phyloP scores from a whole-genome alignment of 2,888 invertebrate species.

The Torymus texanus region DNA sequence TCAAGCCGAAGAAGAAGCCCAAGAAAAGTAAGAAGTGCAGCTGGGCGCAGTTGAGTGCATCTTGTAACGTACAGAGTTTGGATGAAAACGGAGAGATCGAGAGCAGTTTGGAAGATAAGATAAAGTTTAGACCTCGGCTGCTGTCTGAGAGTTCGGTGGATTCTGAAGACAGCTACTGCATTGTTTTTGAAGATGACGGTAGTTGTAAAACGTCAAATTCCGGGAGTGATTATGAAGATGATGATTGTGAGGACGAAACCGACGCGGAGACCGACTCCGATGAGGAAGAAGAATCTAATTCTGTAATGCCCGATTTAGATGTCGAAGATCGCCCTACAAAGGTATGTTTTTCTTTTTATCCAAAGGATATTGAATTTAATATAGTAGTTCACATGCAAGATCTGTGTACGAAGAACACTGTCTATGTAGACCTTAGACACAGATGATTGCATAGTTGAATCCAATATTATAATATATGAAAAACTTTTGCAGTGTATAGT shows the following conservation, averaged over 20 bases:
- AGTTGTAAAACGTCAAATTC: conserved; percentile 30
- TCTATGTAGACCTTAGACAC: too few species aligned
- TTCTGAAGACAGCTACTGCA: conserved; percentile 68
- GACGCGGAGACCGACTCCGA: conserved; percentile 24
- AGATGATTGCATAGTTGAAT: too few species aligned
- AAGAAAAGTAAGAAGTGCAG: conserved; percentile 31
- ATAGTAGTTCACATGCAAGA: too few species aligned
- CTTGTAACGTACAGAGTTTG: conserved; percentile 10
- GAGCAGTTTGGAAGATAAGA: conserved; percentile 11
- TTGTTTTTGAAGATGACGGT: conserved; percentile 65
- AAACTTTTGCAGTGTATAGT: too few species aligned
- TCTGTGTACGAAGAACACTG: too few species aligned
- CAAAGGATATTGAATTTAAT: neutral
- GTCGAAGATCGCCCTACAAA: conserved; percentile 18
- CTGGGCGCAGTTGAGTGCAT: conserved; percentile 9
- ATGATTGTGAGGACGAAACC: conserved; percentile 22
- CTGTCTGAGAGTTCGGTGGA: conserved; percentile 68
- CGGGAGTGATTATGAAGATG: conserved; percentile 44
- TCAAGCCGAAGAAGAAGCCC: conserved; percentile 53
- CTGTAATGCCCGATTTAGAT: neutral
- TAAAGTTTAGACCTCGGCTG: conserved; percentile 57
- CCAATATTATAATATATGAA: too few species aligned
- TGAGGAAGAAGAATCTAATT: too few species aligned
- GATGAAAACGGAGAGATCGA: conserved; percentile 15
- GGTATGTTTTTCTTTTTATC: conserved; percentile 4